Conservation (phyloP, 2,113 vertebrate species). For the Pleuronectes platessa region DNA sequence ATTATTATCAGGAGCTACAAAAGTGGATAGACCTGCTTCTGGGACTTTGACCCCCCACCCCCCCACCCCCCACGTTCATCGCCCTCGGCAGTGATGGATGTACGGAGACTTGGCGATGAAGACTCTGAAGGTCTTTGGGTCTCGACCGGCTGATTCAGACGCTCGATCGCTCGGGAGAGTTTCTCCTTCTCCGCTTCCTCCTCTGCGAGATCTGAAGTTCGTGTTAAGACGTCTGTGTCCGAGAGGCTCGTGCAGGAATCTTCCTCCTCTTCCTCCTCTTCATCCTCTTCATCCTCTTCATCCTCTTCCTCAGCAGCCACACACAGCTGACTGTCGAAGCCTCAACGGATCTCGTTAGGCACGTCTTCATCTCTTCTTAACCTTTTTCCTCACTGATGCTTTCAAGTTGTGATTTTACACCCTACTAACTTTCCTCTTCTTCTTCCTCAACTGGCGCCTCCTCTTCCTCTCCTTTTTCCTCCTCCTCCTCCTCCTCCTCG, state of each 20-base stretch:
- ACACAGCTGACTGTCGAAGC: not conserved
- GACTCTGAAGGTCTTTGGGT: slow-evolving; percentile 27
- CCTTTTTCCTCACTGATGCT: slow-evolving; percentile 16
- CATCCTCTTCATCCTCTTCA: not conserved
- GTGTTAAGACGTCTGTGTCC: not conserved
- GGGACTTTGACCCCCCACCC: not conserved
- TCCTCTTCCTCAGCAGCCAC: not conserved
- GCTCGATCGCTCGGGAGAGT: slow-evolving; percentile 5
- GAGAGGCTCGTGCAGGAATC: slow-evolving; percentile 8
- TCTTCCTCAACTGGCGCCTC: slow-evolving; percentile 7
- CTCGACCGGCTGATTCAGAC: slow-evolving; percentile 35
- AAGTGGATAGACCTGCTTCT: slow-evolving; percentile 53
- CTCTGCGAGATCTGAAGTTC: slow-evolving; percentile 11
- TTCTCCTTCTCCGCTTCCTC: slow-evolving; percentile 2
- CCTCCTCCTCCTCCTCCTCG: not conserved
- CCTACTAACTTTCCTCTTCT: slow-evolving; percentile 54
- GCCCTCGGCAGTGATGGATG: slow-evolving; percentile 72
- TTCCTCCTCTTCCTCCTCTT: slow-evolving; percentile 9
- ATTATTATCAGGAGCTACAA: slow-evolving; percentile 61
- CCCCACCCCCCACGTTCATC: not conserved
- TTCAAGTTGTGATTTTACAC: slow-evolving; percentile 8
- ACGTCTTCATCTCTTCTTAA: not conserved
- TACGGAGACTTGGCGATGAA: slow-evolving; percentile 61
- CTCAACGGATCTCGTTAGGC: not conserved
- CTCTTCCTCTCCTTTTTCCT: not conserved